These are phyloP conservation scores for Calliopsis andreniformis DNA, from an alignment of 1,140 invertebrate species.

Conservation along the genomic window DNA sequence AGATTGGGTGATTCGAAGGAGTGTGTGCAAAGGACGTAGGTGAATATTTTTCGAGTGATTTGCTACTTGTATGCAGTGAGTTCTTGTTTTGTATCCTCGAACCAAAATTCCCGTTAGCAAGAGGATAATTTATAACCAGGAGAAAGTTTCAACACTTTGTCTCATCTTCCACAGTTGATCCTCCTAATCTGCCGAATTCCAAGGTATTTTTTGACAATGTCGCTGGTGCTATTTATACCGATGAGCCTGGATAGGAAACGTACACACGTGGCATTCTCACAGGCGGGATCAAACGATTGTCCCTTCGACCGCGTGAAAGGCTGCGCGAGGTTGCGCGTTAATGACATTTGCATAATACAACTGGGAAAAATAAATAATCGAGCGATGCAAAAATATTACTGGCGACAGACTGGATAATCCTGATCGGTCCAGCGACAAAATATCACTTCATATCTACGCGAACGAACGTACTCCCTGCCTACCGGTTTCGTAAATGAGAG, in stretches of 20 bases:
- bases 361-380: conserved; percentile 1
- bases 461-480: not conserved
- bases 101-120: no score
- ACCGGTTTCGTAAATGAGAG: conserved; percentile 39
- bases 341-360: conserved; percentile 19
- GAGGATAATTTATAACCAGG: no score
- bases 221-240: not conserved
- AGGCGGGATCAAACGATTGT: not conserved
- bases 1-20: no score
- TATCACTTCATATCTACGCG: conserved; percentile 18
- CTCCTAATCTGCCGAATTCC: not conserved
- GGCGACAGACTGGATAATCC: conserved; percentile 36
- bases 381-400: not conserved
- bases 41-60: no score
- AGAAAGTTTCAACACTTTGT: no score
- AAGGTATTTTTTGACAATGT: not conserved
- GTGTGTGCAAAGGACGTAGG: no score
- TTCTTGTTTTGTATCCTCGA: no score
- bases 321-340: not conserved
- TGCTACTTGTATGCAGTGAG: no score
- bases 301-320: not conserved
- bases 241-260: not conserved
- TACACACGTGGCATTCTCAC: no score
- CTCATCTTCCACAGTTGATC: not conserved
- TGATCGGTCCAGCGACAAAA: conserved; percentile 5